phyloP scores from a whole-genome alignment of 2,888 invertebrate species.

The Apoderus coryli region DNA sequence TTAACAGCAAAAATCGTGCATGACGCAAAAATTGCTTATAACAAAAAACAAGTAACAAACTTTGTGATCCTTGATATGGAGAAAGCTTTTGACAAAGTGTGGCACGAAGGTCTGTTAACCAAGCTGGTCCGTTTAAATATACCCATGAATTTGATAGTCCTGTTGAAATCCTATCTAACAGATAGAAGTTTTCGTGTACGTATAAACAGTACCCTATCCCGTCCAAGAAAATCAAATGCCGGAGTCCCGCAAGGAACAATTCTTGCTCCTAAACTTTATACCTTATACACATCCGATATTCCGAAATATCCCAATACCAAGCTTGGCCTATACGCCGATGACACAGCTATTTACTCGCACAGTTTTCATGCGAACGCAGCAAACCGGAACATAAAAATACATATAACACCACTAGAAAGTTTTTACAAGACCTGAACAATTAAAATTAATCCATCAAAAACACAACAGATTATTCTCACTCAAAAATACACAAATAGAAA shows the following conservation, averaged over 20 bases:
- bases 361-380: no score
- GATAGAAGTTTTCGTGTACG: not conserved
- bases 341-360: no score
- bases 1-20: not conserved
- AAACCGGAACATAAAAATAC: no score
- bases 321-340: not conserved
- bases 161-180: not conserved
- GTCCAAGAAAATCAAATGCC: not conserved
- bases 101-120: not conserved
- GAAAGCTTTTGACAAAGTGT: slow-evolving; percentile 1
- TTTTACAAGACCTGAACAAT: not conserved
- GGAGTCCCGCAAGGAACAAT: not conserved
- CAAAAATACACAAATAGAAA: not conserved
- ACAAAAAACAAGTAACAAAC: not conserved
- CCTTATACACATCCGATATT: not conserved
- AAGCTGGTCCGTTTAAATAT: not conserved
- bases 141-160: not conserved
- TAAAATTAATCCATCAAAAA: not conserved
- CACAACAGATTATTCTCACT: not conserved
- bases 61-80: not conserved
- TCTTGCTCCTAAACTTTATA: not conserved
- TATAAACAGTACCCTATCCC: not conserved
- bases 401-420: not conserved
- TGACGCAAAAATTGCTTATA: not conserved
- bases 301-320: slow-evolving; percentile 1